Percentiles rank a stretch among this genome's conserved stretches.
These are phyloP conservation scores for Apoda limacodes DNA, from an alignment of 2,888 invertebrate genomes.

Conservation along the genomic window DNA sequence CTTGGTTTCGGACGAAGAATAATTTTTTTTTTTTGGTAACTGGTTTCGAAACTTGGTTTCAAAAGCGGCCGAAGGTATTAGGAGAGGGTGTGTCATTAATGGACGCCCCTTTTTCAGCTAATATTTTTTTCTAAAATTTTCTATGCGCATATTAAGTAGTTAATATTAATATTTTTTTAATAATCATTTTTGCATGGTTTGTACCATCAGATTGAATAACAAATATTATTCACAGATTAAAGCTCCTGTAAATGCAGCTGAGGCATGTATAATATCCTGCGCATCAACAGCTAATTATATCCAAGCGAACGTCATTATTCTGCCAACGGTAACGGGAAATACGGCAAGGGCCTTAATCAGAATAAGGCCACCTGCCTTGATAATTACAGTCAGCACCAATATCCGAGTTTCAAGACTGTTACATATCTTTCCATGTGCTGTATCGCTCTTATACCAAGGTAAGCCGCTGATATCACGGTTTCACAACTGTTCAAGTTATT, in stretches of 20 bases:
- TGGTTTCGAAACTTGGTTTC: too few relatives aligned
- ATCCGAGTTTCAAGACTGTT: conserved; percentile 68
- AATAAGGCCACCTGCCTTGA: conserved; percentile 72
- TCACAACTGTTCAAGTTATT: conserved; percentile 1
- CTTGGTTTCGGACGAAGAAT: too few relatives aligned
- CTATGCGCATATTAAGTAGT: too few relatives aligned
- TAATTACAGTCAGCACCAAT: conserved; percentile 73
- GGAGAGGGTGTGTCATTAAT: too few relatives aligned
- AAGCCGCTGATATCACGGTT: too few relatives aligned
- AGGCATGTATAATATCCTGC: conserved; percentile 37
- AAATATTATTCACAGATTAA: conserved; percentile 25
- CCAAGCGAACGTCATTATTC: conserved; percentile 64
- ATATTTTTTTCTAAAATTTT: neutral
- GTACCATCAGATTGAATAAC: neutral
- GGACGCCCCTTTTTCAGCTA: neutral
- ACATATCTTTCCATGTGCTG: conserved; percentile 70
- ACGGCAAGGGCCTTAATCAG: conserved; percentile 72
- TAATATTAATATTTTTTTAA: too few relatives aligned
- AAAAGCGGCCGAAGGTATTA: too few relatives aligned
- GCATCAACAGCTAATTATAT: conserved; percentile 31
- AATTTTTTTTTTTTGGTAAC: too few relatives aligned
- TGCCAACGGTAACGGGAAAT: conserved; percentile 71
- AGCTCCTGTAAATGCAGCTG: conserved; percentile 45
- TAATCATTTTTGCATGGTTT: too few relatives aligned
- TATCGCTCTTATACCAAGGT: conserved; percentile 70